phyloP scores from a whole-genome alignment of 2,113 vertebrate species.

The human (Homo sapiens) region DNA sequence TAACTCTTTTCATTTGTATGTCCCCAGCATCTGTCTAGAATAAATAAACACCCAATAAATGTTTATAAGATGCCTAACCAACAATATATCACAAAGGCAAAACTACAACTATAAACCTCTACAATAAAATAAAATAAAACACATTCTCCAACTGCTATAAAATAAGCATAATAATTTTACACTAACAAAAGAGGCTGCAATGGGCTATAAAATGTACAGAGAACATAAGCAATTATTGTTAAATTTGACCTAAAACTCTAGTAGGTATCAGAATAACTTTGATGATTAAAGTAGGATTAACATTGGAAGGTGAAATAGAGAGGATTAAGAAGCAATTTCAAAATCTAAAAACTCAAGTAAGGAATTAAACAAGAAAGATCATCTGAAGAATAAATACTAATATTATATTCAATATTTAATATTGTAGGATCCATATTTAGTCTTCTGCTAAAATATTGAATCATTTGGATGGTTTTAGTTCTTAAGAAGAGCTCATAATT shows the following conservation, averaged over 20 bases:
- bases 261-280: conserved; percentile 32
- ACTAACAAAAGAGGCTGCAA: conserved; percentile 49
- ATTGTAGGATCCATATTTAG: conserved; percentile 20
- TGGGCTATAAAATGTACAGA: conserved; percentile 56
- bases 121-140: conserved; percentile 63
- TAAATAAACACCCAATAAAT: conserved; percentile 63
- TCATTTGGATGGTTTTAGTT: conserved; percentile 16
- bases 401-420: conserved; percentile 10
- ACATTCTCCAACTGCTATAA: conserved; percentile 63
- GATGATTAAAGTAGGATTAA: conserved; percentile 46
- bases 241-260: conserved; percentile 51
- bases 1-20: conserved; percentile 34
- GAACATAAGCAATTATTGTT: conserved; percentile 54
- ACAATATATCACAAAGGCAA: conserved; percentile 59
- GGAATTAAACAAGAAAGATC: conserved; percentile 40
- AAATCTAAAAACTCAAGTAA: conserved; percentile 38
- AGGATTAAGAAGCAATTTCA: conserved; percentile 49
- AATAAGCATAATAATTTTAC: conserved; percentile 49
- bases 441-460: conserved; percentile 27
- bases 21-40: conserved; percentile 30
- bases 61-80: conserved; percentile 49
- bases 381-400: conserved; percentile 24
- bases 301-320: neutral
- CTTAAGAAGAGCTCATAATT: neutral
- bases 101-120: conserved; percentile 54